Evolutionary conservation across 2,888 invertebrate genomes (phyloP).

Genomic region (Boloria selene): DNA sequence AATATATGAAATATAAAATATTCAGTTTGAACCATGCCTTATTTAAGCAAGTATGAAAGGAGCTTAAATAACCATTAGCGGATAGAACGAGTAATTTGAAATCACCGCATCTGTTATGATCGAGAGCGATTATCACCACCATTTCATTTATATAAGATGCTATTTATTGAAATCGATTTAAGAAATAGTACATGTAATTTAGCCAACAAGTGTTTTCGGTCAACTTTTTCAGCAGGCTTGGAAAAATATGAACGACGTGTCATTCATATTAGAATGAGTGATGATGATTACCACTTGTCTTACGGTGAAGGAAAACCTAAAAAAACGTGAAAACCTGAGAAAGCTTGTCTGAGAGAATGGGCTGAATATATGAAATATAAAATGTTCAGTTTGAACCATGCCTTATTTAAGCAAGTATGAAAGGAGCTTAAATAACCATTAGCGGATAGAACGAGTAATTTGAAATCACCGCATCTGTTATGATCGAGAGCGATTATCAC

Average conservation of each 20-base stretch:
- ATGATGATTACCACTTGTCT: too few relatives aligned
- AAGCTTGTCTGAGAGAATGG: too few relatives aligned
- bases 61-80: constrained; percentile 48
- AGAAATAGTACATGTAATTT: background rate
- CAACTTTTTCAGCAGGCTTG: too few relatives aligned
- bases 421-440: constrained; percentile 46
- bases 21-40: background rate
- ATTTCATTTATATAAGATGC: constrained; percentile 23
- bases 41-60: background rate
- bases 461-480: constrained; percentile 41
- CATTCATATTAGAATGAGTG: too few relatives aligned
- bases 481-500: constrained; percentile 38
- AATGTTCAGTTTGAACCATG: background rate
- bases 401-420: background rate
- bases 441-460: constrained; percentile 44
- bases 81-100: constrained; percentile 41
- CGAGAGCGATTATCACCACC: constrained; percentile 31
- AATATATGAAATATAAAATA: too few relatives aligned
- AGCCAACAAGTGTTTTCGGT: too few relatives aligned
- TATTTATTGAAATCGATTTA: constrained; percentile 11
- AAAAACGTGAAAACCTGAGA: too few relatives aligned
- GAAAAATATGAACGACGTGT: too few relatives aligned
- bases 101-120: constrained; percentile 42
- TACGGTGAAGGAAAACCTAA: too few relatives aligned
- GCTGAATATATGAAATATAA: too few relatives aligned